phyloP scores from a whole-genome alignment of 2,888 invertebrate species.

The Meta bourneti region DNA sequence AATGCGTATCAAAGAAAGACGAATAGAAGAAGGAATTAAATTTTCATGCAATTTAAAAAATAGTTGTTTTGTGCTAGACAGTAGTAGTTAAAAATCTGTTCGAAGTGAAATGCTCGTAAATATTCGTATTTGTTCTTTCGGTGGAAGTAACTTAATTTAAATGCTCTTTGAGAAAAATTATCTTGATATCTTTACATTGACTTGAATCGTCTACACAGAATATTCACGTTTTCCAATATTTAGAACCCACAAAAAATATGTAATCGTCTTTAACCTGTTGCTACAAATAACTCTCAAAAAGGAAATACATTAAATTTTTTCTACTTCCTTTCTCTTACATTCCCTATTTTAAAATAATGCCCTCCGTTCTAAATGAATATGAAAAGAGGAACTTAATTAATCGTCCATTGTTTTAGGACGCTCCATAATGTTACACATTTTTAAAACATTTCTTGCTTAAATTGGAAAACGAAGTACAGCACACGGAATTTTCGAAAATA shows the following conservation, averaged over 20 bases:
- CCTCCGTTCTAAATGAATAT: constrained; percentile 64
- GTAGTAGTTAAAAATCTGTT: too few relatives aligned
- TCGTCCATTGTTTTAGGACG: constrained; percentile 48
- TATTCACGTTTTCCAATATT: background rate
- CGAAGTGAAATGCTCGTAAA: too few relatives aligned
- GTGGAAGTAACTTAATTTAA: background rate
- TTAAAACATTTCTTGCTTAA: too few relatives aligned
- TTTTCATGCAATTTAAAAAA: too few relatives aligned
- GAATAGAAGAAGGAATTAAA: too few relatives aligned
- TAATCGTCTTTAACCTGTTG: constrained; percentile 47
- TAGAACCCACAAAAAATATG: background rate
- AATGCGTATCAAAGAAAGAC: background rate
- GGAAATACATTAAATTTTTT: constrained; percentile 59
- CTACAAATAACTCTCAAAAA: constrained; percentile 64
- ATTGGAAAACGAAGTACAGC: too few relatives aligned
- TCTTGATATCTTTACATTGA: too few relatives aligned
- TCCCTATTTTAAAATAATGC: constrained; percentile 28
- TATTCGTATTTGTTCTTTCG: too few relatives aligned
- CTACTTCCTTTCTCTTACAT: background rate
- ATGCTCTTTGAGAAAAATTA: background rate
- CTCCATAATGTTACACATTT: constrained; percentile 9
- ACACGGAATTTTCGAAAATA: too few relatives aligned
- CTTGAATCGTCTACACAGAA: background rate
- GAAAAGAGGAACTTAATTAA: constrained; percentile 74
- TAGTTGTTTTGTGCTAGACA: too few relatives aligned